A percentile compares a stretch with the other conserved stretches of the same genome.
phyloP scores from a whole-genome alignment of 2,113 vertebrate species.

The Pollimyrus isidori region DNA sequence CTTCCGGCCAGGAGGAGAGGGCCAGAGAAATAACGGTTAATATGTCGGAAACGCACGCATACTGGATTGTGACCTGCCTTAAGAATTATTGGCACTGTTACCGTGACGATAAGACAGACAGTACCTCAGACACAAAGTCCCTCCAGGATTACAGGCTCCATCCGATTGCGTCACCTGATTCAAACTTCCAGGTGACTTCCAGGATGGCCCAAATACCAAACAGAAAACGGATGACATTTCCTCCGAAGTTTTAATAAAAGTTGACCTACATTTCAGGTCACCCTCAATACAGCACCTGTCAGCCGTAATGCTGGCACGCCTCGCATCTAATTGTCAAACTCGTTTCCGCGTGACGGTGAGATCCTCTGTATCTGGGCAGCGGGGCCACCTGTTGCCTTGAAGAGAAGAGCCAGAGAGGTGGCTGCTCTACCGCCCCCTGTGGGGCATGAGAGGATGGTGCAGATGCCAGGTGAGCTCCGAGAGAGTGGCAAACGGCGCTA shows the following conservation, averaged over 20 bases:
- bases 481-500: neutral
- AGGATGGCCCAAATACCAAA: neutral
- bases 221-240: neutral
- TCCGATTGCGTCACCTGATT: neutral
- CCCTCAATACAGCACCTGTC: neutral
- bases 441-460: neutral
- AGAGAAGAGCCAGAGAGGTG: neutral
- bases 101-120: neutral
- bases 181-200: neutral
- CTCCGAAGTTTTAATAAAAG: neutral
- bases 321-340: neutral
- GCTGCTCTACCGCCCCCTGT: neutral
- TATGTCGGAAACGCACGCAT: conserved; percentile 17
- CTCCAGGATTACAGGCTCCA: neutral
- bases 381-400: neutral
- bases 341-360: neutral
- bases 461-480: neutral
- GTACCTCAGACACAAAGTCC: neutral
- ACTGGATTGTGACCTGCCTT: conserved; percentile 13
- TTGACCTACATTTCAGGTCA: neutral
- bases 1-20: conserved; percentile 8
- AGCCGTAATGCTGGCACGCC: neutral
- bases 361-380: neutral
- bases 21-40: conserved; percentile 15
- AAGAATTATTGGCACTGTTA: conserved; percentile 7